phyloP scores from a whole-genome alignment of 2,797 vertebrate species.

The Chromobotia macracanthus region DNA sequence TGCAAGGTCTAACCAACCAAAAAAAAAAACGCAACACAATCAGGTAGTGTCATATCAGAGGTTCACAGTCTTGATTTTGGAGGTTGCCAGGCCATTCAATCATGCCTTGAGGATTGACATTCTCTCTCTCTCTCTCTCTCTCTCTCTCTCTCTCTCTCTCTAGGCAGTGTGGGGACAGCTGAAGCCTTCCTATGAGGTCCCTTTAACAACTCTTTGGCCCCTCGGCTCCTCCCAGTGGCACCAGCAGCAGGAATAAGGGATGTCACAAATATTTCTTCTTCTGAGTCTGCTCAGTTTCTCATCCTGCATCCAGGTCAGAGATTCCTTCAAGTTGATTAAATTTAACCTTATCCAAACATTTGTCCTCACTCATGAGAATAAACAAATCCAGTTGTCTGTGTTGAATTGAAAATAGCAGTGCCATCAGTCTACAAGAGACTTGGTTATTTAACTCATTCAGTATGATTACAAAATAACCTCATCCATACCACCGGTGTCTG shows the following conservation, averaged over 20 bases:
- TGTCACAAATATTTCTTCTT: constrained; percentile 80
- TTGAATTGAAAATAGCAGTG: no score
- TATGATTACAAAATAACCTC: no score
- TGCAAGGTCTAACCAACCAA: neutral
- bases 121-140: no score
- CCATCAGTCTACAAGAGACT: no score
- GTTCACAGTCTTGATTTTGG: neutral
- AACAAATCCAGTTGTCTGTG: no score
- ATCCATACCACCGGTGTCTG: no score
- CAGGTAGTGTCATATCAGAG: neutral
- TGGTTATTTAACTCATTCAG: no score
- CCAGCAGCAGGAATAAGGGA: constrained; percentile 77
- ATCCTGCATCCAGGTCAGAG: constrained; percentile 78
- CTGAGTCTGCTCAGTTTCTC: constrained; percentile 73
- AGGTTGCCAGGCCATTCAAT: neutral
- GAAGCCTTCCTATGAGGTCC: constrained; percentile 73
- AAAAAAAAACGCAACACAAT: neutral
- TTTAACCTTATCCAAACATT: neutral
- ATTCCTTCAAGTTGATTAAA: no score
- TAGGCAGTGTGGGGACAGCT: constrained; percentile 70
- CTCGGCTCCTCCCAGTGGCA: constrained; percentile 65
- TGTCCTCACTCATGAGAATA: neutral
- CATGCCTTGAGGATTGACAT: neutral
- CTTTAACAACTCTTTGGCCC: constrained; percentile 67
- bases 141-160: no score